Conservation (phyloP, 2,888 invertebrate species). For the Stenodema calcarata region DNA sequence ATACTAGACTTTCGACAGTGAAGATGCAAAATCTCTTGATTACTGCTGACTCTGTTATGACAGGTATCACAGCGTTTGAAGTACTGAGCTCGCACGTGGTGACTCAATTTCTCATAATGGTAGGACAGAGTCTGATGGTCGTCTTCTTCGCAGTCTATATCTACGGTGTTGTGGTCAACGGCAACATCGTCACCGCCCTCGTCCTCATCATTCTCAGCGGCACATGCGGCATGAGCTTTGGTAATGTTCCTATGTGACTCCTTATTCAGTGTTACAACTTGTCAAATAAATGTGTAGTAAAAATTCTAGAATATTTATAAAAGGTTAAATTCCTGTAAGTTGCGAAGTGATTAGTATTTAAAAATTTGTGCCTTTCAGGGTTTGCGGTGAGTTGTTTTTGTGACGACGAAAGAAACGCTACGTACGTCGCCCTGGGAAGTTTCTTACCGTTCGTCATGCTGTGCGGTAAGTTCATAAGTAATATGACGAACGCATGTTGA, state of each 20-base stretch:
- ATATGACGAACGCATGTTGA: no score
- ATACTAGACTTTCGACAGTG: no score
- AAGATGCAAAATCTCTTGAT: no score
- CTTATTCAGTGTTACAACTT: no score
- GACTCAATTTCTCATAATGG: slow-evolving; percentile 87
- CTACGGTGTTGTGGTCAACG: slow-evolving; percentile 79
- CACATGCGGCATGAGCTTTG: slow-evolving; percentile 92
- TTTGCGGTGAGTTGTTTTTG: slow-evolving; percentile 82
- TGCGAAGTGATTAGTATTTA: no score
- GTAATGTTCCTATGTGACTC: slow-evolving; percentile 63
- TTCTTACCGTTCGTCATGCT: slow-evolving; percentile 85
- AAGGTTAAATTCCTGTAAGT: no score
- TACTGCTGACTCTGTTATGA: slow-evolving; percentile 47
- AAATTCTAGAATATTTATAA: no score
- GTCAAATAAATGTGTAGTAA: no score
- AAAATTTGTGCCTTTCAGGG: slow-evolving; percentile 65
- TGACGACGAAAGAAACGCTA: slow-evolving; percentile 83
- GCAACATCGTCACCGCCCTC: slow-evolving; percentile 77
- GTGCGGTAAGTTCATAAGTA: slow-evolving; percentile 68
- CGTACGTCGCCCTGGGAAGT: slow-evolving; percentile 83
- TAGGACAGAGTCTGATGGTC: slow-evolving; percentile 80
- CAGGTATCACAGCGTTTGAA: slow-evolving; percentile 75
- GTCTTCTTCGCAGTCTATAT: slow-evolving; percentile 78
- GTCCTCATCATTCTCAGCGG: slow-evolving; percentile 81
- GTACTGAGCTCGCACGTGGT: slow-evolving; percentile 85